Conservation (phyloP, 2,888 invertebrate genomes). For the Nephrocerus scutellatus region DNA sequence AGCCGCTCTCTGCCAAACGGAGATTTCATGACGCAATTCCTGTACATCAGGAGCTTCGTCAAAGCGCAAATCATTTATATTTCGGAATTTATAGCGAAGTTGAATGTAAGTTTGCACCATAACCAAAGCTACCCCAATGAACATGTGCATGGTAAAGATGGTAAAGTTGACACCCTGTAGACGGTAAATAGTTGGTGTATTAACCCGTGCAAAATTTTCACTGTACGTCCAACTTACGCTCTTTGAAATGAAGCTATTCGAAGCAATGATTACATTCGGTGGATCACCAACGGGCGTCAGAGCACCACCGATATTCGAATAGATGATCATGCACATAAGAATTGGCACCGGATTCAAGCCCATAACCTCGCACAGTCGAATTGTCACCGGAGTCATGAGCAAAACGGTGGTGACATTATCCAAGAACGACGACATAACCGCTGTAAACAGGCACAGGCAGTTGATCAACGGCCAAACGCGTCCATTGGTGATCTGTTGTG, state of each 20-base stretch:
- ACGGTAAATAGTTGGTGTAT: not conserved
- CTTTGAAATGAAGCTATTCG: slow-evolving; percentile 45
- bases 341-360: slow-evolving; percentile 81
- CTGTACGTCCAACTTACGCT: too few relatives aligned
- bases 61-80: slow-evolving; percentile 63
- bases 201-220: too few relatives aligned
- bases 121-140: slow-evolving; percentile 65
- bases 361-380: slow-evolving; percentile 82
- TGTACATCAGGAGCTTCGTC: slow-evolving; percentile 63
- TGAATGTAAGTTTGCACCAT: slow-evolving; percentile 65
- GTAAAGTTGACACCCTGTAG: slow-evolving; percentile 73
- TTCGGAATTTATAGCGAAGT: slow-evolving; percentile 65
- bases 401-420: slow-evolving; percentile 75
- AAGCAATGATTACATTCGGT: slow-evolving; percentile 53
- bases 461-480: slow-evolving; percentile 68
- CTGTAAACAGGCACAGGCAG: slow-evolving; percentile 62
- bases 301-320: slow-evolving; percentile 86
- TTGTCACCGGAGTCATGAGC: slow-evolving; percentile 70
- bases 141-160: slow-evolving; percentile 76
- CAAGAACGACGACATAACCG: slow-evolving; percentile 62
- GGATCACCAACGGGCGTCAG: slow-evolving; percentile 89
- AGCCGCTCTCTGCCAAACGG: slow-evolving; percentile 75
- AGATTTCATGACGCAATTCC: slow-evolving; percentile 76
- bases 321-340: slow-evolving; percentile 80
- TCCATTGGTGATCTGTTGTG: slow-evolving; percentile 58